These are phyloP conservation scores for Myotis vivesi DNA, from an alignment of 2,797 vertebrate genomes.

Conservation along the genomic window DNA sequence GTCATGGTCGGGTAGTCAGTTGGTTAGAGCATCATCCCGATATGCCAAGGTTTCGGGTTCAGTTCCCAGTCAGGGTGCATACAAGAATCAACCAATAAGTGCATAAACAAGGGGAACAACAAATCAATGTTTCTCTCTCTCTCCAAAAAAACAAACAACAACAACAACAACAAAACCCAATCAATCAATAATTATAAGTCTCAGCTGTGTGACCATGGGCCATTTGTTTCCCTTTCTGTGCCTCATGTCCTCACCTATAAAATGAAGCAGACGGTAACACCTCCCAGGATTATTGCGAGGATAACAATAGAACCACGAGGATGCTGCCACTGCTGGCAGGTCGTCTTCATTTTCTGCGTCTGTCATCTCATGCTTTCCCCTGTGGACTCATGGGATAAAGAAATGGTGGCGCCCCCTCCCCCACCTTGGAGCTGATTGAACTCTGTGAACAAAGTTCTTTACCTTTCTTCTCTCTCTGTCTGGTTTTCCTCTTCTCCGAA, in stretches of 20 bases:
- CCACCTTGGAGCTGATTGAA: not conserved
- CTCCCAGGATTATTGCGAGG: not conserved
- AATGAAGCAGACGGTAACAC: not conserved
- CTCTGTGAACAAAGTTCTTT: not conserved
- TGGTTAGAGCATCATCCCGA: not conserved
- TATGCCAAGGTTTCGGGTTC: not conserved
- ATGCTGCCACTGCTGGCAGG: too few relatives aligned
- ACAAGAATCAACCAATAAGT: not conserved
- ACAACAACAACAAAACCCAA: not conserved
- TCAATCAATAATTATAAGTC: not conserved
- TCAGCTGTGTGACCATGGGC: not conserved
- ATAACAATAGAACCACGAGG: not conserved
- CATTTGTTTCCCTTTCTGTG: not conserved
- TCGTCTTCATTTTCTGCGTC: not conserved
- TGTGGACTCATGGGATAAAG: not conserved
- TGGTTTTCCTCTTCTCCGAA: conserved; percentile 18
- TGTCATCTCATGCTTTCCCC: not conserved
- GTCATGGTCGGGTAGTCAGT: not conserved
- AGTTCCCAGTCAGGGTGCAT: not conserved
- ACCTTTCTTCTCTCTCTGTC: not conserved
- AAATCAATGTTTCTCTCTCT: not conserved
- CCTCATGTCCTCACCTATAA: not conserved
- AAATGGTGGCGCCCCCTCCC: too few relatives aligned
- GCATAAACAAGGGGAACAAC: not conserved
- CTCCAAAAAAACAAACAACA: not conserved